Evolutionary conservation across 2,797 vertebrate species (phyloP).

Genomic region (Protosalanx chinensis): DNA sequence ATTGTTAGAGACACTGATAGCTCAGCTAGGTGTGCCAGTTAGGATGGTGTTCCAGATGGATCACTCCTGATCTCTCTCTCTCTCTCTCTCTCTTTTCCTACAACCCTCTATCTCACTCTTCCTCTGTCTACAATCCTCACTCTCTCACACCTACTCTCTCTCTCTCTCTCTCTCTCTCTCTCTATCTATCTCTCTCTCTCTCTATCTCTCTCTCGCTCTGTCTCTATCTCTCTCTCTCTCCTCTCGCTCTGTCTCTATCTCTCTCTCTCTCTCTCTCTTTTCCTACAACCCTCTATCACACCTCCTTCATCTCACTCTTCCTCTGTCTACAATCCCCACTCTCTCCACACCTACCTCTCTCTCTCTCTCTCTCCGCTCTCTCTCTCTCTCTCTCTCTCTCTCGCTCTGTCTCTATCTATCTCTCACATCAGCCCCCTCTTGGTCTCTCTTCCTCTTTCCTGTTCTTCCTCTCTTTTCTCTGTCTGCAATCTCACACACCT

Average conservation of each 20-base stretch:
- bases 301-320: no score
- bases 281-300: neutral
- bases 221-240: neutral
- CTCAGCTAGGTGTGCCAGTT: neutral
- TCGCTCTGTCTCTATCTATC: neutral
- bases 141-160: neutral
- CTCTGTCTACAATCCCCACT: slow-evolving; percentile 23
- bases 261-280: no score
- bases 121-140: slow-evolving; percentile 23
- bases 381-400: neutral
- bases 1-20: slow-evolving; percentile 5
- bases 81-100: neutral
- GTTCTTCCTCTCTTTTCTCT: neutral
- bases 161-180: neutral
- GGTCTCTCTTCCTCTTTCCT: no score
- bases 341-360: neutral
- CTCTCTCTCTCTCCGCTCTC: neutral
- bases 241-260: neutral
- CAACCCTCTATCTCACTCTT: neutral
- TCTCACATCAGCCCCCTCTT: neutral
- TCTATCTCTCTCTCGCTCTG: neutral
- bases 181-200: neutral
- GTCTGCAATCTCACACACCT: neutral
- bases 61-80: neutral
- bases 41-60: neutral